Conservation (phyloP, 2,113 vertebrate genomes). For the Eleginops maclovinus region DNA sequence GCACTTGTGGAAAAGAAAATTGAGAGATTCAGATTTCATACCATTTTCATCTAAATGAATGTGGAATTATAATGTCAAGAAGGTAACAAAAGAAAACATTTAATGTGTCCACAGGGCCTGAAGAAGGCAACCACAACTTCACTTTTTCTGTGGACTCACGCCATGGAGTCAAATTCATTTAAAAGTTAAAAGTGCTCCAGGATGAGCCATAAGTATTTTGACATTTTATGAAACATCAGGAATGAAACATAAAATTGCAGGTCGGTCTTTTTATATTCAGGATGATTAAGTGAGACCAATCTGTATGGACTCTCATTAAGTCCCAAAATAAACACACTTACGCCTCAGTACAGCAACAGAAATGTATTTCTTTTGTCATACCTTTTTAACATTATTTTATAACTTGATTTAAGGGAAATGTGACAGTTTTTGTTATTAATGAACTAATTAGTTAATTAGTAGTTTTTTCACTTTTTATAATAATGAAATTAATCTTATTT, state of each 20-base stretch:
- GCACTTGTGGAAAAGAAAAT: background rate
- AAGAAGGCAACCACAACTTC: background rate
- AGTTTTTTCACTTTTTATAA: background rate
- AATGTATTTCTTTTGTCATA: background rate
- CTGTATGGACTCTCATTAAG: background rate
- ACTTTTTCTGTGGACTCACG: background rate
- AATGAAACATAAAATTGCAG: background rate
- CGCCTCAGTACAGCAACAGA: background rate
- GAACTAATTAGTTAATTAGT: background rate
- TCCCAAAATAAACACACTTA: background rate
- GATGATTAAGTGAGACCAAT: background rate
- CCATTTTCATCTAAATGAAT: constrained; percentile 18
- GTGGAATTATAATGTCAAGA: constrained; percentile 21
- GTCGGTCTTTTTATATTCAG: background rate
- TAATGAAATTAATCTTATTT: background rate
- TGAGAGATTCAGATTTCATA: background rate
- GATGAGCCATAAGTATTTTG: background rate
- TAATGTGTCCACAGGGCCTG: background rate
- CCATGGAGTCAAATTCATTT: background rate
- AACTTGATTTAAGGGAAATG: background rate
- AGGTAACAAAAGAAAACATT: background rate
- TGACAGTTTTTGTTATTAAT: background rate
- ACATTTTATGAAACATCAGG: constrained; percentile 8
- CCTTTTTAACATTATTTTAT: background rate
- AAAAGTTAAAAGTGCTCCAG: background rate